Evolutionary conservation across 2,888 invertebrate genomes (phyloP), one percentile per base, ranked within the genome.

Genomic region (Hydrotaea cyrtoneurina): DNA sequence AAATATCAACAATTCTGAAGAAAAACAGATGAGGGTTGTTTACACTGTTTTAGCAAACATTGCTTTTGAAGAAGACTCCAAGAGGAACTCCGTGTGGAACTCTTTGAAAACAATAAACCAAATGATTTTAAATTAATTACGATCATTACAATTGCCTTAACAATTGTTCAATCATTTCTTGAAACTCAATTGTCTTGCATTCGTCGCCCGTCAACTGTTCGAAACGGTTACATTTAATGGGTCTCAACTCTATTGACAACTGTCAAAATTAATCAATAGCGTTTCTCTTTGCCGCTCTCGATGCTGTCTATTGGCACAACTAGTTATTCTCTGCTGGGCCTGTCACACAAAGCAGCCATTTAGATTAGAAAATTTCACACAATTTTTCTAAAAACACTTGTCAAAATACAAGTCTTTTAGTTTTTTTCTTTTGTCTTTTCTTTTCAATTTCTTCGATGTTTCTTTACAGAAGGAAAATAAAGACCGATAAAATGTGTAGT

Each of bases 361-460:
- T 26, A 17, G 73, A 50, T 31, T 17, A 13, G 31, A 71, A 66
- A 55, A 31, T 80, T n/a, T 81, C 77, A 69, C 31, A 79, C 66
- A 76, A 46, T 79, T 77, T 73, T 78, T 76, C 21, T 26, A 19
- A 43, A 21, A 79, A 82, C 85, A 85, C 79, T 85, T 82, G 85
- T 85, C 82, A 64, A 82, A 85, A 85, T 77, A 82, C 79, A 64
- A 78, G 15, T 36, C n/a, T n/a, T n/a, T n/a, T n/a, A n/a, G n/a
- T n/a, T n/a, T n/a, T n/a, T n/a, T n/a, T n/a, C n/a, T n/a, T n/a
- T n/a, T n/a, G n/a, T 75, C 11, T 57, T 69, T 55, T 57, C 19
- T 4, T 39, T 39, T 57, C 23, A 21, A 15, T 21, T 8, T 19
- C 15, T 64, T 11, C 46, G 31, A 31, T 4, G 31, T 62, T 64